Evolutionary conservation across 1,140 invertebrate genomes (phyloP).

Genomic region (Sitophilus oryzae): DNA sequence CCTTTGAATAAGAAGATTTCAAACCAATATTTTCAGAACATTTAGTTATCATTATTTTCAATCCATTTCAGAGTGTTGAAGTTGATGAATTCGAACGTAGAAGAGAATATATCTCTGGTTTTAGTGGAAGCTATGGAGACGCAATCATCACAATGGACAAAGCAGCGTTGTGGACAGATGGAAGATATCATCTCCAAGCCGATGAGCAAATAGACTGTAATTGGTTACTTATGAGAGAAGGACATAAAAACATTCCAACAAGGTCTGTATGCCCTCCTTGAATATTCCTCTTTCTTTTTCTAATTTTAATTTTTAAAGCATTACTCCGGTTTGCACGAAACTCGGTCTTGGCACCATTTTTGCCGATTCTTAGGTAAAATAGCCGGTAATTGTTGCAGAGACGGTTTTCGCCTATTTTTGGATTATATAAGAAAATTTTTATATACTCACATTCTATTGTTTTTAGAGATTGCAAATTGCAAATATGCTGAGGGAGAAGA

Average conservation of each 20-base stretch:
- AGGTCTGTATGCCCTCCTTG: constrained; percentile 32
- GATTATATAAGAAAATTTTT: no score
- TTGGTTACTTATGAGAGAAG: constrained; percentile 73
- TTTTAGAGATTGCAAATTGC: no score
- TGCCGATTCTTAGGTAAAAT: no score
- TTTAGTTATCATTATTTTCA: not conserved
- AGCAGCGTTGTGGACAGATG: constrained; percentile 86
- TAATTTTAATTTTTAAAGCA: no score
- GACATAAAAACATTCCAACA: constrained; percentile 51
- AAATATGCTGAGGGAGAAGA: no score
- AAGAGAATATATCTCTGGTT: constrained; percentile 77
- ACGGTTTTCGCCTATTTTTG: no score
- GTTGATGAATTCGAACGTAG: constrained; percentile 70
- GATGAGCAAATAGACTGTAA: constrained; percentile 69
- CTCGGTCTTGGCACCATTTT: no score
- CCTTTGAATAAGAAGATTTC: no score
- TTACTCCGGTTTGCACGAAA: no score
- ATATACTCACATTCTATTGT: no score
- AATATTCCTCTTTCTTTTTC: not conserved
- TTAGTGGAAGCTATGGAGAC: constrained; percentile 74
- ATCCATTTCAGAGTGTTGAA: constrained; percentile 52
- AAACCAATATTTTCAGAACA: no score
- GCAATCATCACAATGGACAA: constrained; percentile 69
- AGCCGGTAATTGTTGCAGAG: no score
- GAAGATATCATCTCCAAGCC: constrained; percentile 74